Conservation (phyloP, 2,888 invertebrate genomes). For the Eurytoma californica region DNA sequence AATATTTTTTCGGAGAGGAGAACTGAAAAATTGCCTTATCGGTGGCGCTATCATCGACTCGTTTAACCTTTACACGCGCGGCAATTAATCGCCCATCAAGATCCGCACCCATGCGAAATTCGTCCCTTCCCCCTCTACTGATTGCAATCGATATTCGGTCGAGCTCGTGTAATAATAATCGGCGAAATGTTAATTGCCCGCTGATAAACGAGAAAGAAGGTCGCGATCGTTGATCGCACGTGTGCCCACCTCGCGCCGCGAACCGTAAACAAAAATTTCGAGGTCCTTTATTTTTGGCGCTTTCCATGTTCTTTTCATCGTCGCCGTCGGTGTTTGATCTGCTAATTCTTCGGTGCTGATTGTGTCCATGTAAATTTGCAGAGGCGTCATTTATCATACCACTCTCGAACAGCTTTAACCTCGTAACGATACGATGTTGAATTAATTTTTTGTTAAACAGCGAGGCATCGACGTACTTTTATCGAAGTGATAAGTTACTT, state of each 20-base stretch:
- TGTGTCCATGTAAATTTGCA: slow-evolving; percentile 16
- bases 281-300: slow-evolving; percentile 41
- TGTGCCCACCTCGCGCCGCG: slow-evolving; percentile 2
- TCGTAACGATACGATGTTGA: neutral
- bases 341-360: slow-evolving; percentile 4
- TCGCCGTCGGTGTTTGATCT: slow-evolving; percentile 2
- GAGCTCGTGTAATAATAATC: neutral
- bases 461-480: no score
- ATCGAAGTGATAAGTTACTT: no score
- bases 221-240: slow-evolving; percentile 34
- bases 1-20: no score
- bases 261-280: slow-evolving; percentile 32
- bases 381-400: neutral
- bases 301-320: neutral
- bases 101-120: slow-evolving; percentile 10
- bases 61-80: slow-evolving; percentile 22
- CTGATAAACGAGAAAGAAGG: slow-evolving; percentile 31
- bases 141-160: neutral
- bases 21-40: no score
- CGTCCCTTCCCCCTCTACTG: neutral
- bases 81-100: slow-evolving; percentile 21
- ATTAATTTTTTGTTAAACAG: no score
- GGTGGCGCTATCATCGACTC: neutral
- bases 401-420: neutral
- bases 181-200: slow-evolving; percentile 27